Evolutionary conservation across 2,113 vertebrate species (phyloP), one percentile per base, ranked within the genome.

Genomic region (Xyliphius kryptos): DNA sequence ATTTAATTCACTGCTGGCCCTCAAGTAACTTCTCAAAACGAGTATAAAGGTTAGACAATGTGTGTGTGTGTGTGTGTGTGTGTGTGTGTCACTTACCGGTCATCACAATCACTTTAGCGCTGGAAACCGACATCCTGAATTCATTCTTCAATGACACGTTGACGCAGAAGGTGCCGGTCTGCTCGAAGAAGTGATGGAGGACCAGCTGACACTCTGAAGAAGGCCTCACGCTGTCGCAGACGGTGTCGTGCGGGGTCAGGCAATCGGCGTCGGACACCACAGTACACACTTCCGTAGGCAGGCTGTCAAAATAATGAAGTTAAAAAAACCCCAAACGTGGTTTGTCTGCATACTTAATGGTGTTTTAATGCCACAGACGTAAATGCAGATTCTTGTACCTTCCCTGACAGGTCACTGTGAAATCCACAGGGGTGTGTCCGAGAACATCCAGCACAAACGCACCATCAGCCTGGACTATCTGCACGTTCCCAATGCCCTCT

Each of bases 101-200:
- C 70, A 81, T 84, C 0, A 97, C 53, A 12, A 80, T 81, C 67
- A 97, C 81, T n/a, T 82, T 91, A 48, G 94, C 83, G 67, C 85
- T 94, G 58, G 90, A 80, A 66, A 85, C 73, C 1, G 92, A 92
- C 67, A 96, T 77, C 64, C 92, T 88, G 67, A 90, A 87, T 21
- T 88, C 85, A 61, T 92, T 90, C 68, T 91, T 83, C 88, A 97
- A 61, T 14, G 93, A 93, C 74, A 98, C 88, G 38, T 95, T 97
- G 75, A 97, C 85, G 78, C 95, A 97, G 78, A 90, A 97, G 73
- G 87, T 74, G 0, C 94, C 95, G 0, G 89, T 89, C 61, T 83
- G 71, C 8, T 89, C 88, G 79, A 98, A 89, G 67, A 79, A 81
- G 74, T 93, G 93, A 17, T 87, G 84, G 61, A 98, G 71, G 37